phyloP scores from a whole-genome alignment of 2,888 invertebrate species.

The Dexiosoma caninum region DNA sequence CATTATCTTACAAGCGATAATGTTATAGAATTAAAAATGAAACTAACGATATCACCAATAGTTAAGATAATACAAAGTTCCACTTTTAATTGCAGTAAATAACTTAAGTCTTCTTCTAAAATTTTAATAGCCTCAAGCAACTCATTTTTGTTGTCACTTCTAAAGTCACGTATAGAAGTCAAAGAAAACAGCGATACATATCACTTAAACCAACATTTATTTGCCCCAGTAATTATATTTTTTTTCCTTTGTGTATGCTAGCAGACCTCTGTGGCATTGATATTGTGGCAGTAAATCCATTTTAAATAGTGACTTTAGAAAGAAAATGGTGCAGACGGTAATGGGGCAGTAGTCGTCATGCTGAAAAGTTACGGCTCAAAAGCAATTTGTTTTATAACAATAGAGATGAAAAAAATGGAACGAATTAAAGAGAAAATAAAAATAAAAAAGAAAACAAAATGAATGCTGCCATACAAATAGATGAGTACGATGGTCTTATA shows the following conservation, averaged over 20 bases:
- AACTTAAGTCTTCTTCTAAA: conserved; percentile 7
- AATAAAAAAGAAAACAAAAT: conserved; percentile 13
- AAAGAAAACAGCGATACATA: conserved; percentile 19
- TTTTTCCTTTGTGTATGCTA: background rate
- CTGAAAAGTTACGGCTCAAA: conserved; percentile 48
- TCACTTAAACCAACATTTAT: conserved; percentile 7
- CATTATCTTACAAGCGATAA: background rate
- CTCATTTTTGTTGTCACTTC: background rate
- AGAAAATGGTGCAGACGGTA: background rate
- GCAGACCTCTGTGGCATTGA: conserved; percentile 19
- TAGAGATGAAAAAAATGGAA: background rate
- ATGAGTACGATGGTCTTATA: background rate
- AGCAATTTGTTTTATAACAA: conserved; percentile 54
- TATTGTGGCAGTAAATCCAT: conserved; percentile 7
- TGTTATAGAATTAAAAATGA: background rate
- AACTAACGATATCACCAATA: background rate
- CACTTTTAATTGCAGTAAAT: conserved; percentile 28
- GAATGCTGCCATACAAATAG: conserved; percentile 4
- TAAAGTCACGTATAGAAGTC: conserved; percentile 7
- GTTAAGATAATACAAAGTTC: conserved; percentile 3
- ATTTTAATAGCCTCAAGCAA: conserved; percentile 29
- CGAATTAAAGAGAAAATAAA: too few relatives aligned
- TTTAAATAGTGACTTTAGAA: conserved; percentile 5
- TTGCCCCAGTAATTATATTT: background rate
- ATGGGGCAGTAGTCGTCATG: conserved; percentile 31